Evolutionary conservation across 1,140 invertebrate genomes (phyloP).

Genomic region (Bombus impatiens): DNA sequence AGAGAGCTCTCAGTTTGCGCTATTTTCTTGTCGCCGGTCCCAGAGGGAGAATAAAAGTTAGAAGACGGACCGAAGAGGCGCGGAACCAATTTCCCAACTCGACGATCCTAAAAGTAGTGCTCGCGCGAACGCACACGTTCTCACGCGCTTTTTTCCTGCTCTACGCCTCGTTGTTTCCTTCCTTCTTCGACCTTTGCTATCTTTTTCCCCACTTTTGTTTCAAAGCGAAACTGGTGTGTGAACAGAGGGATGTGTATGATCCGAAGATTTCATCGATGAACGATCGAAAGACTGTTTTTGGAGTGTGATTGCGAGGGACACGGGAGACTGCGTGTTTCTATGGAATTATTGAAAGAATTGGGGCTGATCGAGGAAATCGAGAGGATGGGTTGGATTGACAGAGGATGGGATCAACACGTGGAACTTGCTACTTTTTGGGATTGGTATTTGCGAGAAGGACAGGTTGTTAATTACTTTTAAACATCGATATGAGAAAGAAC

Average conservation of each 20-base stretch:
- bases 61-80: slow-evolving; percentile 61
- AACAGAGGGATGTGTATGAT: not conserved
- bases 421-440: not conserved
- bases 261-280: not conserved
- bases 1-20: slow-evolving; percentile 66
- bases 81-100: slow-evolving; percentile 75
- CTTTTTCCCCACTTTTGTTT: not conserved
- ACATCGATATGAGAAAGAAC: not conserved
- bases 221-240: not conserved
- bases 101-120: slow-evolving; percentile 67
- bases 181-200: too few species aligned
- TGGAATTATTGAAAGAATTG: not conserved
- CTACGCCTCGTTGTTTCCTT: not conserved
- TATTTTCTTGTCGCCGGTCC: slow-evolving; percentile 73
- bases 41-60: slow-evolving; percentile 77
- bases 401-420: not conserved
- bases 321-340: not conserved
- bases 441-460: not conserved
- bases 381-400: too few species aligned
- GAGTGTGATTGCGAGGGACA: not conserved
- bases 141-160: slow-evolving; percentile 43
- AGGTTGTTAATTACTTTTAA: not conserved
- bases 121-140: slow-evolving; percentile 53
- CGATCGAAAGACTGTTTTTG: not conserved
- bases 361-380: not conserved